phyloP scores from a whole-genome alignment of 2,888 invertebrate genomes.

The Thymelicus acteon region DNA sequence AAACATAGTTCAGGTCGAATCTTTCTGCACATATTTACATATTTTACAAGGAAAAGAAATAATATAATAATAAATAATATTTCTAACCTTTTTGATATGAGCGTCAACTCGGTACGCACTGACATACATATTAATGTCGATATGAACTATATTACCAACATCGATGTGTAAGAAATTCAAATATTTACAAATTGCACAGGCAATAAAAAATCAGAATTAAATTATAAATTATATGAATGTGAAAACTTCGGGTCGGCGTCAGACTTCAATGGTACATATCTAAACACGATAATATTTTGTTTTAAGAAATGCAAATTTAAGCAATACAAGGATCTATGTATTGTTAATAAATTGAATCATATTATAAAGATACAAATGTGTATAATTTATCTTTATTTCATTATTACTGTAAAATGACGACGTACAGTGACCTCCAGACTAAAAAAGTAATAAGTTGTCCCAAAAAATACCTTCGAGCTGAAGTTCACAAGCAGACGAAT shows the following conservation, averaged over 20 bases:
- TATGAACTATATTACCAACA: constrained; percentile 15
- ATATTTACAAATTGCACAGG: constrained; percentile 28
- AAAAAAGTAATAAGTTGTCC: too few species aligned
- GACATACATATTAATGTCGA: constrained; percentile 11
- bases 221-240: constrained; percentile 15
- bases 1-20: constrained; percentile 60
- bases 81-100: constrained; percentile 80
- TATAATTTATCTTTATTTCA: too few species aligned
- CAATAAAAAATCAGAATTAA: constrained; percentile 27
- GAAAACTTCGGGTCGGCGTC: constrained; percentile 28
- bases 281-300: neutral
- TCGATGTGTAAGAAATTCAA: constrained; percentile 27
- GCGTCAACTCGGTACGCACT: constrained; percentile 63
- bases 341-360: too few species aligned
- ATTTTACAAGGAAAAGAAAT: constrained; percentile 80
- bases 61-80: constrained; percentile 76
- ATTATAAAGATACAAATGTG: too few species aligned
- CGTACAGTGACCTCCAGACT: too few species aligned
- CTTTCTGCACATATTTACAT: constrained; percentile 79
- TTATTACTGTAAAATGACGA: too few species aligned
- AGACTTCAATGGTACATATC: constrained; percentile 3
- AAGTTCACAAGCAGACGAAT: too few species aligned
- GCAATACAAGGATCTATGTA: neutral
- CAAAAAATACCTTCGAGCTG: too few species aligned
- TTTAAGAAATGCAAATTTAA: neutral